Percentiles rank a stretch among this genome's conserved stretches.
phyloP scores from a whole-genome alignment of 2,113 vertebrate species.

The Chionomys nivalis region DNA sequence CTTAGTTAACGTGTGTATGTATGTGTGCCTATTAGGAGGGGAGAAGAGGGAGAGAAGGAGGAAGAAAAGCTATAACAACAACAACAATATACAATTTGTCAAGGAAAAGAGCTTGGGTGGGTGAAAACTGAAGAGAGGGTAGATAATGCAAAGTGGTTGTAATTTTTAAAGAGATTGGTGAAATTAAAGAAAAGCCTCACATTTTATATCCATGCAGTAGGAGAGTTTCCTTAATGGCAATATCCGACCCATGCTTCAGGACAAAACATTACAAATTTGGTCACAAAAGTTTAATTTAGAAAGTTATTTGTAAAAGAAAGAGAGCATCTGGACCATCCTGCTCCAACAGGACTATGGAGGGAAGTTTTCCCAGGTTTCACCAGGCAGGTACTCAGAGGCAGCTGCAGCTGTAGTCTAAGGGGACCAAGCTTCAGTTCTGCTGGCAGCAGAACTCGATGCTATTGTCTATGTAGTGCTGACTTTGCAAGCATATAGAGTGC shows the following conservation, averaged over 20 bases:
- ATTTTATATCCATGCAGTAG: background rate
- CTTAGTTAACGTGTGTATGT: background rate
- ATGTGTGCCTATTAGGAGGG: too few relatives aligned
- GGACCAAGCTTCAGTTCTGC: background rate
- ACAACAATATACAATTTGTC: background rate
- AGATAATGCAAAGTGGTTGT: background rate
- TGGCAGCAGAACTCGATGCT: background rate
- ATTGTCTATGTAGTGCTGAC: background rate
- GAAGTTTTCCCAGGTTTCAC: background rate
- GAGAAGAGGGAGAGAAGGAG: background rate
- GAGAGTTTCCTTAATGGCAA: background rate
- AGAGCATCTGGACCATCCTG: background rate
- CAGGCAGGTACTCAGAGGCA: background rate
- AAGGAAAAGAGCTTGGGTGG: background rate
- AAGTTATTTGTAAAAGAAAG: background rate
- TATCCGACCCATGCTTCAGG: background rate
- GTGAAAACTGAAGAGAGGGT: background rate
- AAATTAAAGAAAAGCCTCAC: background rate
- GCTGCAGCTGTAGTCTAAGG: background rate
- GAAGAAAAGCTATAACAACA: background rate
- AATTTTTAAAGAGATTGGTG: background rate
- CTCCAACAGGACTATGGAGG: background rate
- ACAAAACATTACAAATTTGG: background rate
- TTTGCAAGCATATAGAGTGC: background rate
- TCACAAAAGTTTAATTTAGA: background rate